Base-by-base conservation (phyloP, 2,888 invertebrate species). In the Catocala nupta region DNA sequence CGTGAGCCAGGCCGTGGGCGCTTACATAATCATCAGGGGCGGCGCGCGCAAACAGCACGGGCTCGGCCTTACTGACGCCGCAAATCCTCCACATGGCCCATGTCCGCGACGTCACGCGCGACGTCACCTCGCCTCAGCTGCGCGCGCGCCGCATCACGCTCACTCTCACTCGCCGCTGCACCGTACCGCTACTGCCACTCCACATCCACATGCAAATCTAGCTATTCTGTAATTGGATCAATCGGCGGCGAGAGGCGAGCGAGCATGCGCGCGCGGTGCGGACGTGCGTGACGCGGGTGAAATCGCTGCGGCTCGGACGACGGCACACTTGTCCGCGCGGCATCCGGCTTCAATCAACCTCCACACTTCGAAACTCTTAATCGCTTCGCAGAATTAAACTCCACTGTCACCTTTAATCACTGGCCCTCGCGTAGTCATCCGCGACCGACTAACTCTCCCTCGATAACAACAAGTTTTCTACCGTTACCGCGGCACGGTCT, bases 21-120 rank as follows among this genome's bases (percentile, higher is more conserved):
- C 93, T 93, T 92, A 94, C 94, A 89, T 90, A 92, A 87, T 94
- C 92, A 80, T 92, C 91, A 79, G 86, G 79, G 61, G 80, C 69
- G 80, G 79, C 81, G 83, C 84, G 82, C 73, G 85, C 85, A 81
- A 92, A 90, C 82, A 92, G 86, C 82, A 86, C 88, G 65, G 92
- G 90, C 83, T 91, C 87, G 77, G 86, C 90, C 86, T 92, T 93
- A 91, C 90, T 92, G 88, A 92, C 90, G 87, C 93, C 92, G 85
- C 94, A 93, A 80, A 93, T 93, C 84, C 85, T 93, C 93, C 93
- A 93, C 94, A 94, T 93, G 90, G 91, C 89, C 93, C 93, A 93
- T 93, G 87, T 86, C 90, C 83, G 84, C 71, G 81, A 85, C 90
- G 88, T 87, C 90, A 88, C 84, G 80, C 74, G 67, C 78, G 79